These are phyloP conservation scores for Crocidura indochinensis DNA, from an alignment of 2,797 vertebrate genomes.

Conservation along the genomic window DNA sequence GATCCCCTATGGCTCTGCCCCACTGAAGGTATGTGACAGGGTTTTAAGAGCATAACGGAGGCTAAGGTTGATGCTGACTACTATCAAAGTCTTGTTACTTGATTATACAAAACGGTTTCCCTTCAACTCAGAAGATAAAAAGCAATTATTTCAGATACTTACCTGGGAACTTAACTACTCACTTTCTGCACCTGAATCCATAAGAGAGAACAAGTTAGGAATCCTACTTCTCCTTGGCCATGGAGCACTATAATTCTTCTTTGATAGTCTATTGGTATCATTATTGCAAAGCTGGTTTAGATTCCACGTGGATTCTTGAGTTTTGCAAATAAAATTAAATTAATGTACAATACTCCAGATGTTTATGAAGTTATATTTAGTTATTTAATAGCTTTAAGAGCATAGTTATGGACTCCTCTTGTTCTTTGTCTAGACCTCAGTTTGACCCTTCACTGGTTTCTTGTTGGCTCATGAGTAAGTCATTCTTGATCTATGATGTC, in stretches of 20 bases:
- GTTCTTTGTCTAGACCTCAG: too few relatives aligned
- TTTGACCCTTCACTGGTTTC: too few relatives aligned
- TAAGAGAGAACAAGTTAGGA: neutral
- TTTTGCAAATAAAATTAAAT: too few relatives aligned
- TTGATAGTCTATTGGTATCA: neutral
- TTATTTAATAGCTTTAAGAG: too few relatives aligned
- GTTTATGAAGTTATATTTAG: too few relatives aligned
- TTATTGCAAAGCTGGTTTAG: too few relatives aligned
- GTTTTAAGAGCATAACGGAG: conserved; percentile 62
- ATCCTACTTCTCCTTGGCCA: neutral
- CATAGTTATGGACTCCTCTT: too few relatives aligned
- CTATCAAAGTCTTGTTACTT: conserved; percentile 69
- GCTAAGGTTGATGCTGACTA: conserved; percentile 45
- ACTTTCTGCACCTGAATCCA: conserved; percentile 23
- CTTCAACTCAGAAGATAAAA: conserved; percentile 64
- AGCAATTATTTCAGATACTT: conserved; percentile 69
- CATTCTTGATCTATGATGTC: too few relatives aligned
- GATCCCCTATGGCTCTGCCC: conserved; percentile 64
- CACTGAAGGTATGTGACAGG: conserved; percentile 68
- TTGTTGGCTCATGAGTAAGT: too few relatives aligned
- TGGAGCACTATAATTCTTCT: neutral
- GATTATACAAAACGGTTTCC: conserved; percentile 75
- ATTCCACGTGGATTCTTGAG: too few relatives aligned
- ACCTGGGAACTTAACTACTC: conserved; percentile 25
- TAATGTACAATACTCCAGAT: too few relatives aligned